Base-by-base conservation (phyloP, 2,797 vertebrate species). In the Emydoidea blandingii region DNA sequence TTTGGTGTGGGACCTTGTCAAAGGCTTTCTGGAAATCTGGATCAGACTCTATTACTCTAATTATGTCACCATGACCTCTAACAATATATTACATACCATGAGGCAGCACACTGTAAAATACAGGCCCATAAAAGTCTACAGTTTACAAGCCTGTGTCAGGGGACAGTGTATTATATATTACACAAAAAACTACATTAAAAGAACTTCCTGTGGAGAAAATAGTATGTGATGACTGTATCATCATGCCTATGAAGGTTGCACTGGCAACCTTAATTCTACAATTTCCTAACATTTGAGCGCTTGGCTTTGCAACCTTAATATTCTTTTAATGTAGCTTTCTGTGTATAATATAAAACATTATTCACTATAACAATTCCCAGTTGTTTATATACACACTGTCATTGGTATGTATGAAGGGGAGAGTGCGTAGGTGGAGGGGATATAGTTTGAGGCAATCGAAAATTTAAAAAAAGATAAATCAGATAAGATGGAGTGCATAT, bases 371-470 rank as follows among this genome's bases (percentile, higher is more conserved):
- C 23, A 74, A 12, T 44, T 27, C n/a, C 23, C 7, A 47, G 12
- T 19, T 37, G n/a, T 68, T 68, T 37, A 37, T 68, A 68, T 68
- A 21, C n/a, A 37, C n/a, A 11, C 65, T 68, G n/a, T 68, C 7
- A 37, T 37, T 68, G 65, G n/a, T 68, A 68, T 68, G n/a, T 37
- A 37, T 68, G n/a, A 68, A 62, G 7, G 7, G 59, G 31, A 62
- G 31, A 62, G 31, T 34, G 59, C 7, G 6, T 34, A 34, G 7
- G 59, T 34, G 59, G 15, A 62, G 31, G 31, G 31, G 59, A 34
- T 4, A 62, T 62, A 62, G 7, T 31, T 34, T 86, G 44, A 23
- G 52, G 50, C 0, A 0, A 76, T 52, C 4, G 65, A 85, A 94
- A 96, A 49, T 25, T 14, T n/a, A 50, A 18, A 72, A 68, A 50